Conservation (phyloP, 2,113 vertebrate species). For the Oriolus oriolus region DNA sequence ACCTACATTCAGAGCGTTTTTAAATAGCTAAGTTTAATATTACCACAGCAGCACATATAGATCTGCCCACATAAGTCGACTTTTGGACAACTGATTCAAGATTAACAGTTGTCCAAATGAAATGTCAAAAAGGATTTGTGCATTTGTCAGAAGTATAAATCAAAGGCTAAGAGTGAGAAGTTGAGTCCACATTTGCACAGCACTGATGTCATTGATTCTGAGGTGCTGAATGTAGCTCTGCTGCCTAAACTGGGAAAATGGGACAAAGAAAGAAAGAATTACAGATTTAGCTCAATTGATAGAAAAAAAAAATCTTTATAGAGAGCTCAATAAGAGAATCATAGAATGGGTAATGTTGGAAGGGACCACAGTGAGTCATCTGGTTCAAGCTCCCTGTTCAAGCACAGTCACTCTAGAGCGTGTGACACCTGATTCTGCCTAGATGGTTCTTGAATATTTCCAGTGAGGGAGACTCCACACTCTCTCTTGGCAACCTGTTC, state of each 20-base stretch:
- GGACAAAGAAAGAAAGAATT: neutral
- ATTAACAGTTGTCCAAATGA: neutral
- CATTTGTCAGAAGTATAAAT: neutral
- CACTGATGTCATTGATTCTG: neutral
- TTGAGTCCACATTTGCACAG: neutral
- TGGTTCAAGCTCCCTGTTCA: neutral
- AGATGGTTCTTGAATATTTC: neutral
- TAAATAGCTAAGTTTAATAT: neutral
- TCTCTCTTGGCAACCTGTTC: neutral
- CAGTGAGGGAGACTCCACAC: neutral
- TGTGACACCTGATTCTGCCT: accelerated
- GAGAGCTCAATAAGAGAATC: neutral
- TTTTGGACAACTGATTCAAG: neutral
- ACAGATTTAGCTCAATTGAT: neutral
- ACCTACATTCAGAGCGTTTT: neutral
- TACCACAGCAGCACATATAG: neutral
- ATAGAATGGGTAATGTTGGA: neutral
- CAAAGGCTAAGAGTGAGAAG: neutral
- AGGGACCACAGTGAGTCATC: neutral
- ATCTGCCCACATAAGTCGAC: neutral
- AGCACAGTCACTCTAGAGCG: too few species aligned
- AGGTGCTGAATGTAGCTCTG: neutral
- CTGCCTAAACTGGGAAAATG: neutral
- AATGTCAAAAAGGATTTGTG: neutral
- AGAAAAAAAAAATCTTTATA: neutral